Evolutionary conservation across 2,113 vertebrate genomes (phyloP).

Genomic region (Nicator chloris): DNA sequence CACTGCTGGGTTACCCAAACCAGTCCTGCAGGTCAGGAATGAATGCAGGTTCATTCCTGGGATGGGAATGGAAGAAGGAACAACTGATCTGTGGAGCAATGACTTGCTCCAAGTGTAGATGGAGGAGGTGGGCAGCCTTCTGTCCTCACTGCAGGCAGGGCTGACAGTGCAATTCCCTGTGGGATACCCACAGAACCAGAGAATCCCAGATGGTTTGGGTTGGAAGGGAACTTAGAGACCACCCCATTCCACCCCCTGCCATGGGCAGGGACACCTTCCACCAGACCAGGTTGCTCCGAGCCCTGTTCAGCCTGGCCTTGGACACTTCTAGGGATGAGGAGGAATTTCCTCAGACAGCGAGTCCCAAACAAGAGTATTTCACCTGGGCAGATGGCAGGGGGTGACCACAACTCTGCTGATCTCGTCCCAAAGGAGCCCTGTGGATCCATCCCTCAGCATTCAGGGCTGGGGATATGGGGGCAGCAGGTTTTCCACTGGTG

Average conservation of each 20-base stretch:
- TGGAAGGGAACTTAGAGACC: background rate
- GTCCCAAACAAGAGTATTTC: background rate
- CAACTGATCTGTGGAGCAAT: rapidly evolving
- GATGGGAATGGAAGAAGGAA: background rate
- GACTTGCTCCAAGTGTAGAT: background rate
- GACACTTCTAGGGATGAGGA: background rate
- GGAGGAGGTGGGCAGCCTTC: background rate
- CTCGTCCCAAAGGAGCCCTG: rapidly evolving
- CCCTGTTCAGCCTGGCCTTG: rapidly evolving
- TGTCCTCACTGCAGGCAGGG: background rate
- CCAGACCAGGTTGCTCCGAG: background rate
- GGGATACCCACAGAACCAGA: rapidly evolving
- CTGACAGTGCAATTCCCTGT: background rate
- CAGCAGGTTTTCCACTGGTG: background rate
- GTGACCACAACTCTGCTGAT: background rate
- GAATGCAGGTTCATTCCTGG: too few relatives aligned
- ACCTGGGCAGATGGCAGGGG: background rate
- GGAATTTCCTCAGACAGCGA: background rate
- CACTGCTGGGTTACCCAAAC: background rate
- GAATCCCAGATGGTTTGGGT: background rate
- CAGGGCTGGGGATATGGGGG: background rate
- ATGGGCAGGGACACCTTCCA: background rate
- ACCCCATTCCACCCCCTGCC: background rate
- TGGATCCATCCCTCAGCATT: background rate
- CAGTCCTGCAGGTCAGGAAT: background rate